Evolutionary conservation across 1,140 invertebrate genomes (phyloP).

Genomic region (Leguminivora glycinivorella): DNA sequence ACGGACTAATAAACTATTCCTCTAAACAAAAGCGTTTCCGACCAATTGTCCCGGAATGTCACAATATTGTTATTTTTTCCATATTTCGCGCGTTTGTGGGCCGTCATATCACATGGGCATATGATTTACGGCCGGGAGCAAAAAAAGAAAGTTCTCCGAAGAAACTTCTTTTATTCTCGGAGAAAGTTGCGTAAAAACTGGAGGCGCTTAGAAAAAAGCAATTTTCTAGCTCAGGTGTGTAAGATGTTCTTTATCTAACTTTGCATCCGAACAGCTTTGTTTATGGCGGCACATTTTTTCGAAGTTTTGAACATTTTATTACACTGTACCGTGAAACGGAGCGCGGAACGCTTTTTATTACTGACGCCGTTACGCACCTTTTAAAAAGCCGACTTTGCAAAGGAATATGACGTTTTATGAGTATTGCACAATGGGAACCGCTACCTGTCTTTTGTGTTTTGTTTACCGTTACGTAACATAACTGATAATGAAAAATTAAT

Average conservation of each 20-base stretch:
- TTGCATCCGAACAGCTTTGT: constrained; percentile 77
- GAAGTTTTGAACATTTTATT: constrained; percentile 78
- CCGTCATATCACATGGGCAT: constrained; percentile 60
- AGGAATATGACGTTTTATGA: constrained; percentile 70
- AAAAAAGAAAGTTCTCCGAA: constrained; percentile 72
- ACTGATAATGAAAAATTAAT: constrained; percentile 29
- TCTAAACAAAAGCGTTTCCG: constrained; percentile 49
- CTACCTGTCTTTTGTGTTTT: constrained; percentile 58
- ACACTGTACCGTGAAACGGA: constrained; percentile 63
- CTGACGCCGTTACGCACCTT: constrained; percentile 51
- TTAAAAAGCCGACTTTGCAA: constrained; percentile 52
- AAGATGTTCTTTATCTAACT: constrained; percentile 79
- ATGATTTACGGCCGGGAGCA: constrained; percentile 63
- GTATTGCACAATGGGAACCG: constrained; percentile 57
- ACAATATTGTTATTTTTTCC: constrained; percentile 70
- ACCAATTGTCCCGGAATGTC: constrained; percentile 57
- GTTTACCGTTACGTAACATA: constrained; percentile 37
- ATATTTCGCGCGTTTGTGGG: constrained; percentile 56
- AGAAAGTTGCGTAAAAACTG: constrained; percentile 78
- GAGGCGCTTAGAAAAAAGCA: constrained; percentile 78
- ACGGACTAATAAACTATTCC: constrained; percentile 41
- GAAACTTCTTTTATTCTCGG: constrained; percentile 77
- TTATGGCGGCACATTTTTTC: constrained; percentile 76
- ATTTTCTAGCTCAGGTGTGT: constrained; percentile 79
- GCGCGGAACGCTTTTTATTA: constrained; percentile 31